A percentile compares a stretch with the other conserved stretches of the same genome.
These are phyloP conservation scores for Scaptomyza pallida DNA, from an alignment of 1,140 invertebrate species.

Conservation along the genomic window DNA sequence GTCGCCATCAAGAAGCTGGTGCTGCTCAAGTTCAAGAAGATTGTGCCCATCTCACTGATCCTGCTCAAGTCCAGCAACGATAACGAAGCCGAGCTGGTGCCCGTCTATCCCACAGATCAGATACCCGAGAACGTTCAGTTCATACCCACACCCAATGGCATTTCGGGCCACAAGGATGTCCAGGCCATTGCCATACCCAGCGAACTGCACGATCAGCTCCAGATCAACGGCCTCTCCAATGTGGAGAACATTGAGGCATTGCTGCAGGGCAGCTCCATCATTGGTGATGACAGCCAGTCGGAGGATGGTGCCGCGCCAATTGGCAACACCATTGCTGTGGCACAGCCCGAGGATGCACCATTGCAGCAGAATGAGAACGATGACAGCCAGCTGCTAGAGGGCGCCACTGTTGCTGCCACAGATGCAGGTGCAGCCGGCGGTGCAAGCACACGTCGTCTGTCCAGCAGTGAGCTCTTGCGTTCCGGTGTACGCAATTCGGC, in stretches of 20 bases:
- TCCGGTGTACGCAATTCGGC: conserved; percentile 63
- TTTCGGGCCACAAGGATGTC: conserved; percentile 78
- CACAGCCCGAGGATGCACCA: conserved; percentile 65
- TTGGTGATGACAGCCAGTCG: conserved; percentile 22
- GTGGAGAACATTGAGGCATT: conserved; percentile 77
- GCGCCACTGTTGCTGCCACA: conserved; percentile 11
- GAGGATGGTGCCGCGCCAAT: conserved; percentile 24
- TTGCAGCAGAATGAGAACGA: conserved; percentile 71
- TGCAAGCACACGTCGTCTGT: conserved; percentile 52
- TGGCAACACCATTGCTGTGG: conserved; percentile 67
- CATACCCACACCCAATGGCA: conserved; percentile 79
- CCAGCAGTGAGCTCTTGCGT: conserved; percentile 61
- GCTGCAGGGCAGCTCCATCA: conserved; percentile 69
- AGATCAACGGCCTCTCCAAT: conserved; percentile 72
- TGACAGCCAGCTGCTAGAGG: conserved; percentile 69
- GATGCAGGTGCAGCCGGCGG: not conserved
- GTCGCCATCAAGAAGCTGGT: conserved; percentile 81
- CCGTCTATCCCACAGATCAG: conserved; percentile 78
- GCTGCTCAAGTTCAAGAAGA: conserved; percentile 79
- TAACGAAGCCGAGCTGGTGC: conserved; percentile 78
- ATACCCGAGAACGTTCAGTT: conserved; percentile 79
- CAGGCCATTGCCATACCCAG: conserved; percentile 80
- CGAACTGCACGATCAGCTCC: conserved; percentile 76
- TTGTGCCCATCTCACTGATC: conserved; percentile 77
- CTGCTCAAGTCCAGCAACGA: conserved; percentile 75